These are phyloP conservation scores for Terrapene triunguis DNA, from an alignment of 2,113 vertebrate species.

Conservation along the genomic window DNA sequence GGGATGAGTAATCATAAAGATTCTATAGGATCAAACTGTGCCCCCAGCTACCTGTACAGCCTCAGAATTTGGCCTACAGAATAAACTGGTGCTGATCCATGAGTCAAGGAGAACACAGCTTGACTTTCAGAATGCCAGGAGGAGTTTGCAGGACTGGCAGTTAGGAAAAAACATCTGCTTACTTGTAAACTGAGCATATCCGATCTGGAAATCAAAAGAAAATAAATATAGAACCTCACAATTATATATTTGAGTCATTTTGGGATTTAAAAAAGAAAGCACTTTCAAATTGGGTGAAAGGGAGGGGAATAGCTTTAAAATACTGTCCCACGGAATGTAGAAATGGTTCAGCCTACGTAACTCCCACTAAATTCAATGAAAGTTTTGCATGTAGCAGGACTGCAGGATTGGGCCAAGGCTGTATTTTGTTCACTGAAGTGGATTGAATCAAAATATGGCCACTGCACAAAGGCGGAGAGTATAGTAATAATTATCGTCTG, in stretches of 20 bases:
- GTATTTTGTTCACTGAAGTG: not conserved
- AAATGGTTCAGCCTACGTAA: not conserved
- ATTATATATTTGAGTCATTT: not conserved
- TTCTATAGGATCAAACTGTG: not conserved
- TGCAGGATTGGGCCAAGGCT: not conserved
- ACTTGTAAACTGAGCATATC: not conserved
- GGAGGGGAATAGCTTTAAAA: not conserved
- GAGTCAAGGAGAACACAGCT: not conserved
- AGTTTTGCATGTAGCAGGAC: not conserved
- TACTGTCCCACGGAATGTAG: not conserved
- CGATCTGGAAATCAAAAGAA: not conserved
- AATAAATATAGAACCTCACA: not conserved
- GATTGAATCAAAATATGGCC: rapidly evolving
- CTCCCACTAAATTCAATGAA: not conserved
- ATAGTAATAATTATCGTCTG: not conserved
- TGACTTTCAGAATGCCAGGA: not conserved
- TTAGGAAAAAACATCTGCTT: not conserved
- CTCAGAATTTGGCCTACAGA: slow-evolving; percentile 19
- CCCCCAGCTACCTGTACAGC: slow-evolving; percentile 4
- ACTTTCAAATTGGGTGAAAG: not conserved
- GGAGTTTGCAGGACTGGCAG: not conserved
- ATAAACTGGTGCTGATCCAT: not conserved
- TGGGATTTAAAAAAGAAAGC: not conserved
- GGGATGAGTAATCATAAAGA: slow-evolving; percentile 12
- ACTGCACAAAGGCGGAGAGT: not conserved